Evolutionary conservation across 2,113 vertebrate genomes (phyloP).

Genomic region (Onychorhynchus coronatus): DNA sequence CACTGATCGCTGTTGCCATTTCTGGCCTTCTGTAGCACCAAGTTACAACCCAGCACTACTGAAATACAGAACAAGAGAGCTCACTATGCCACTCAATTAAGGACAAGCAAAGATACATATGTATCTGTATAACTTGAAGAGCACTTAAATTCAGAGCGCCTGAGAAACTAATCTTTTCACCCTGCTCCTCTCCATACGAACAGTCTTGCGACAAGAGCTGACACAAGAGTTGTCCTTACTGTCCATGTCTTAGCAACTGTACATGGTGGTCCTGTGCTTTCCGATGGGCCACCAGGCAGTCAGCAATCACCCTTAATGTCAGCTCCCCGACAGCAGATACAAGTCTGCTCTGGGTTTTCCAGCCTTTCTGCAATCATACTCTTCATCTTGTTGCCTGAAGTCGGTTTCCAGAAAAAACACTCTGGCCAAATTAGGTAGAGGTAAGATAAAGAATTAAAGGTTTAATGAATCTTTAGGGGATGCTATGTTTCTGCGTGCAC

Average conservation of each 20-base stretch:
- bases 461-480: no score
- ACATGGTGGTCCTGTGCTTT: background rate
- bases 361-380: background rate
- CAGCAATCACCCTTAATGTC: no score
- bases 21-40: rapidly evolving
- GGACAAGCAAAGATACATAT: background rate
- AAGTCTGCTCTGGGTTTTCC: background rate
- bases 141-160: background rate
- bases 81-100: rapidly evolving
- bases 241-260: rapidly evolving
- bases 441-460: no score
- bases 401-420: no score
- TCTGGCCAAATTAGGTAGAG: no score
- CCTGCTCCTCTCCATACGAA: background rate
- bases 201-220: background rate
- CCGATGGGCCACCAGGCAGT: rapidly evolving
- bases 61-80: background rate
- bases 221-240: background rate
- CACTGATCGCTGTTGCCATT: background rate
- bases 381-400: no score
- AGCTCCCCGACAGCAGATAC: background rate
- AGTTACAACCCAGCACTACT: background rate
- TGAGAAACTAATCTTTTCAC: background rate
- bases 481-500: no score
- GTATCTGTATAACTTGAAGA: background rate